These are phyloP conservation scores for Melinaea marsaeus DNA, from an alignment of 2,888 invertebrate genomes.

Conservation along the genomic window DNA sequence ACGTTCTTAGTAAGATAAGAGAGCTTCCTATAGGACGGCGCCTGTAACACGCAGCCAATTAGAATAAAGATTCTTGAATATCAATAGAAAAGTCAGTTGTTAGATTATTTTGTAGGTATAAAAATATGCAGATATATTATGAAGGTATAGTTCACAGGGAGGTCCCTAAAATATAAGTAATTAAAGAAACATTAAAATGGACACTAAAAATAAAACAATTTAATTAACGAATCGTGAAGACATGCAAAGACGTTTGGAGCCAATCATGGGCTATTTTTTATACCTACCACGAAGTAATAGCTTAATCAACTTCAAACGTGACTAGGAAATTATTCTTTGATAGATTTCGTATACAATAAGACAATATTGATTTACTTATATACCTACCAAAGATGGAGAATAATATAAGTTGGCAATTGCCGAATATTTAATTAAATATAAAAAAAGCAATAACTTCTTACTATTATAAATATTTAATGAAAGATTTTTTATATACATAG, in stretches of 20 bases:
- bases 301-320: constrained; percentile 20
- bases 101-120: too few relatives aligned
- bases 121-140: too few relatives aligned
- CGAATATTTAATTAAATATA: too few relatives aligned
- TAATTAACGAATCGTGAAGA: constrained; percentile 27
- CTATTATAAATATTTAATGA: too few relatives aligned
- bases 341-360: constrained; percentile 1
- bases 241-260: constrained; percentile 21
- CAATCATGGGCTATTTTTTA: constrained; percentile 20
- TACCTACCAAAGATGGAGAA: too few relatives aligned
- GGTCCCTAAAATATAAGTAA: constrained; percentile 18
- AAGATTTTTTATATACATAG: too few relatives aligned
- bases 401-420: too few relatives aligned
- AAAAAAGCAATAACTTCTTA: too few relatives aligned
- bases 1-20: constrained; percentile 69
- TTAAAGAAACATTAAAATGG: constrained; percentile 13
- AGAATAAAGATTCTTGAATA: not conserved
- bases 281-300: constrained; percentile 20
- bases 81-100: not conserved
- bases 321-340: constrained; percentile 5
- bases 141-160: not conserved
- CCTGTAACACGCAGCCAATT: not conserved
- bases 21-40: constrained; percentile 9
- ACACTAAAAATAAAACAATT: constrained; percentile 24
- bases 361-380: constrained; percentile 11